phyloP scores from a whole-genome alignment of 2,888 invertebrate genomes.

The Mesorhabditis spiculigera region DNA sequence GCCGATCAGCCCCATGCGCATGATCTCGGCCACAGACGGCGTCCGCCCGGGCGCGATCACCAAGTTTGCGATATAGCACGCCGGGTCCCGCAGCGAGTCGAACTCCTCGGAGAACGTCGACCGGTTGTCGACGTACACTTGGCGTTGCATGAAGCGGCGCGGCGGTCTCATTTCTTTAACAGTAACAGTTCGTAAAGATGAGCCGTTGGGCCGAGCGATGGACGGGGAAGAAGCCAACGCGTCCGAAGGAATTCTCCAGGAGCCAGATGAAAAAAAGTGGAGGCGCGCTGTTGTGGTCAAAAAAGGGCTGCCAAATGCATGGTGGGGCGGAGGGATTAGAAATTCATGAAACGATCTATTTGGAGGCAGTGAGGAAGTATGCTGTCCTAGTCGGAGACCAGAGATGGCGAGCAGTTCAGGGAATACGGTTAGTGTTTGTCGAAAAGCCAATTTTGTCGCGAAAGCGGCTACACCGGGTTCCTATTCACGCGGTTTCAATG shows the following conservation, averaged over 20 bases:
- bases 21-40: constrained; percentile 39
- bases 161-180: neutral
- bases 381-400: too few relatives aligned
- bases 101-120: neutral
- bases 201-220: neutral
- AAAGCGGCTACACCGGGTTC: too few relatives aligned
- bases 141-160: neutral
- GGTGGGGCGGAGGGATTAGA: too few relatives aligned
- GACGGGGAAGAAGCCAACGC: neutral
- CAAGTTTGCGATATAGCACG: constrained; percentile 18
- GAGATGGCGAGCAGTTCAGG: neutral
- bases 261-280: neutral
- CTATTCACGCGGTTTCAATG: too few relatives aligned
- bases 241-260: neutral
- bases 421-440: neutral
- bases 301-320: too few relatives aligned
- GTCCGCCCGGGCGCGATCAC: constrained; percentile 38
- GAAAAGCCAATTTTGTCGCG: too few relatives aligned
- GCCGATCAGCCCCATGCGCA: constrained; percentile 23
- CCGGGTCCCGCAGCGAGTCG: constrained; percentile 12
- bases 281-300: too few relatives aligned
- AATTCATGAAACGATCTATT: too few relatives aligned
- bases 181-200: neutral
- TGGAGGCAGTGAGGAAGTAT: too few relatives aligned
- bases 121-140: neutral